phyloP scores from a whole-genome alignment of 2,113 vertebrate species.

The Salvator merianae region DNA sequence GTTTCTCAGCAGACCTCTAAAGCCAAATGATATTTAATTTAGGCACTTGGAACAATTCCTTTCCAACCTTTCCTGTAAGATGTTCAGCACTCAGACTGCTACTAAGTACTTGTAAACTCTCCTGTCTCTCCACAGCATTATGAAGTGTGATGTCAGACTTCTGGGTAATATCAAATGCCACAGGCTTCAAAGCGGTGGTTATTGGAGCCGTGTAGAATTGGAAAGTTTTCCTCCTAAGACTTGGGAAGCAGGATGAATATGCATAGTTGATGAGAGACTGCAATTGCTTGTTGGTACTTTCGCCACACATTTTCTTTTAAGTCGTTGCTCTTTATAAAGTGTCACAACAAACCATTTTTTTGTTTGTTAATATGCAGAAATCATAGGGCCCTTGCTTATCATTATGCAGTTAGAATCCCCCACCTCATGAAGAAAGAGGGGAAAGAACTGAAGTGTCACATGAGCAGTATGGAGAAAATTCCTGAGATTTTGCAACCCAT shows the following conservation, averaged over 20 bases:
- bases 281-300: neutral
- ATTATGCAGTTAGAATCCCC: neutral
- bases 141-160: neutral
- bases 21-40: neutral
- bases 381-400: neutral
- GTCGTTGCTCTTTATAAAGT: neutral
- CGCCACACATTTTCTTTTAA: neutral
- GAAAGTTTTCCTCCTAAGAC: neutral
- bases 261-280: neutral
- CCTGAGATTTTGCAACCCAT: too few relatives aligned
- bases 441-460: neutral
- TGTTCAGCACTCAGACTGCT: neutral
- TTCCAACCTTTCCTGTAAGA: neutral
- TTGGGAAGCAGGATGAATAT: neutral
- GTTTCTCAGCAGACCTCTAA: neutral
- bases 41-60: neutral
- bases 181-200: neutral
- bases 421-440: neutral
- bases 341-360: accelerated
- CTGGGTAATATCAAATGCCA: neutral
- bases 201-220: neutral
- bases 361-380: neutral
- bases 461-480: neutral
- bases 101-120: neutral
- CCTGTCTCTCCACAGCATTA: neutral